These are phyloP conservation scores for Thryonomys swinderianus DNA, from an alignment of 2,113 vertebrate genomes.

Conservation along the genomic window DNA sequence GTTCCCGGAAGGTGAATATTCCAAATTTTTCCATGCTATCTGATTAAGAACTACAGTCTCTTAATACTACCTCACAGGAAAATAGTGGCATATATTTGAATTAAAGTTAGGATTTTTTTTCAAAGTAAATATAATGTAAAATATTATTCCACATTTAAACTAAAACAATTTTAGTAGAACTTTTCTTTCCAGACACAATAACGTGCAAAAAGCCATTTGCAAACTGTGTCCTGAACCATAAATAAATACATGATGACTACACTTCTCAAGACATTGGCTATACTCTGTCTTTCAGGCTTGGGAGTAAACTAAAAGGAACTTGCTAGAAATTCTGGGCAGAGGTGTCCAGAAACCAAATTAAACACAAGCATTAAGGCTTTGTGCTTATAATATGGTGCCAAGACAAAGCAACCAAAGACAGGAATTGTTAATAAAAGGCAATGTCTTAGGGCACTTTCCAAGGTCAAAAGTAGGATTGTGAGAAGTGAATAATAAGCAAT, in stretches of 20 bases:
- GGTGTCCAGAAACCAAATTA: slow-evolving; percentile 9
- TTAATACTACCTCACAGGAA: slow-evolving; percentile 14
- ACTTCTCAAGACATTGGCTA: background rate
- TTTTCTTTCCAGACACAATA: slow-evolving; percentile 32
- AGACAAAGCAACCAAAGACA: background rate
- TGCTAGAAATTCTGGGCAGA: background rate
- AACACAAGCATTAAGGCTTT: background rate
- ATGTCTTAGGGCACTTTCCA: background rate
- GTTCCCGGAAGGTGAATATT: background rate
- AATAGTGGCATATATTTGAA: slow-evolving; percentile 3
- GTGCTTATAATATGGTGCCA: background rate
- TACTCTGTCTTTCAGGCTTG: background rate
- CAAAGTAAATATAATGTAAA: slow-evolving; percentile 39
- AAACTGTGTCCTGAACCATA: slow-evolving; percentile 10
- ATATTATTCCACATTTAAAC: slow-evolving; percentile 17
- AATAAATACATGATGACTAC: background rate
- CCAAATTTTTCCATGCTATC: slow-evolving; percentile 37
- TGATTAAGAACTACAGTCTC: background rate
- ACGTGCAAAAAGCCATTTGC: background rate
- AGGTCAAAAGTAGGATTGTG: background rate
- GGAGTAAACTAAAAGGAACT: background rate
- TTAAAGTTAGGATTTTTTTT: slow-evolving; percentile 1
- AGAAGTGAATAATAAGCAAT: slow-evolving; percentile 1
- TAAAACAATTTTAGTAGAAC: slow-evolving; percentile 35
- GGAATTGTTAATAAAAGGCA: background rate